Evolutionary conservation across 1,140 invertebrate species (phyloP).

Genomic region (Eufriesea mexicana): DNA sequence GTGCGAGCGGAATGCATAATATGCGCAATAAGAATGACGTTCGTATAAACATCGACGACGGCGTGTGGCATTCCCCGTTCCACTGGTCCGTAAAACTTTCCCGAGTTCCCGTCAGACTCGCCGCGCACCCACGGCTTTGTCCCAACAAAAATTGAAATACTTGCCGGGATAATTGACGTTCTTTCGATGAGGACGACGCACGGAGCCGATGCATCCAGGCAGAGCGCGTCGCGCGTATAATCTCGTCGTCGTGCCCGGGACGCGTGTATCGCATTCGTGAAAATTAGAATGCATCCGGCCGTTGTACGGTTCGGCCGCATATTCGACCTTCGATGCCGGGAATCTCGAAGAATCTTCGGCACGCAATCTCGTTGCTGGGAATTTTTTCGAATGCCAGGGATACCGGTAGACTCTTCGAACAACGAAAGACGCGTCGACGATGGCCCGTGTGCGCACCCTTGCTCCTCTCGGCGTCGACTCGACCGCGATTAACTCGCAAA

Average conservation of each 20-base stretch:
- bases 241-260: not conserved
- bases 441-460: not conserved
- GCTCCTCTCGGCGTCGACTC: not conserved
- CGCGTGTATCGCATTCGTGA: constrained; percentile 11
- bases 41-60: constrained; percentile 56
- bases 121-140: not conserved
- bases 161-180: constrained; percentile 24
- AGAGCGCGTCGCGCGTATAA: no score
- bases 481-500: not conserved
- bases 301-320: not conserved
- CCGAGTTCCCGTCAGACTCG: not conserved
- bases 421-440: constrained; percentile 26
- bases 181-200: not conserved
- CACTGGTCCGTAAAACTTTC: constrained; percentile 10
- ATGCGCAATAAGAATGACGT: constrained; percentile 58
- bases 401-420: constrained; percentile 48
- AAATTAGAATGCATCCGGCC: constrained; percentile 25
- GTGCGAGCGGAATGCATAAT: constrained; percentile 65
- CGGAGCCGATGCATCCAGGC: not conserved
- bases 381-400: constrained; percentile 52
- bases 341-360: constrained; percentile 40
- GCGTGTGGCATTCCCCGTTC: no score
- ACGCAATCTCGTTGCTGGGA: constrained; percentile 51
- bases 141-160: constrained; percentile 8
- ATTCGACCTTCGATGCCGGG: constrained; percentile 36